phyloP scores from a whole-genome alignment of 2,888 invertebrate genomes.

The Pemphredon lugubris region DNA sequence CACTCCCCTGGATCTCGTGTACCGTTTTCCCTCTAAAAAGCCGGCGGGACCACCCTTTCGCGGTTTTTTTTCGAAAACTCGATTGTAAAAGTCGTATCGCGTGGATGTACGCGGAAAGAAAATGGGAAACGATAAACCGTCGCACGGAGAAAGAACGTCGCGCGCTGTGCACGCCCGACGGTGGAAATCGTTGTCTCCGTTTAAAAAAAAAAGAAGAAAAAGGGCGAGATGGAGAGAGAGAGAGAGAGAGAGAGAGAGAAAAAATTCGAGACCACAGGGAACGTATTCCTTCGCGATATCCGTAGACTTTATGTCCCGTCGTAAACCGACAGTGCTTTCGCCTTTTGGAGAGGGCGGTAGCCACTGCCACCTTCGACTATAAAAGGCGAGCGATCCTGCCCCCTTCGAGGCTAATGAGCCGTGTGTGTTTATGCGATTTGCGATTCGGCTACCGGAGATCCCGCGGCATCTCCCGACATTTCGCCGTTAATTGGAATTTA shows the following conservation, averaged over 20 bases:
- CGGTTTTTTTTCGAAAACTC: background rate
- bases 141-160: background rate
- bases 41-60: constrained; percentile 12
- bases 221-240: background rate
- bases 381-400: constrained; percentile 68
- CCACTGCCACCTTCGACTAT: constrained; percentile 70
- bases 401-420: constrained; percentile 72
- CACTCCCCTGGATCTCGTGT: background rate
- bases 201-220: background rate
- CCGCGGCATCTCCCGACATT: constrained; percentile 18
- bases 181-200: constrained; percentile 19
- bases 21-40: too few relatives aligned
- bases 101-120: background rate
- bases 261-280: constrained; percentile 16
- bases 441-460: constrained; percentile 65
- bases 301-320: constrained; percentile 62
- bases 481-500: constrained; percentile 69
- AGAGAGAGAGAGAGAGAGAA: background rate
- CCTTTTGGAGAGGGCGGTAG: constrained; percentile 51
- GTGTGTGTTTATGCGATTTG: constrained; percentile 73
- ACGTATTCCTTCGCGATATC: constrained; percentile 45
- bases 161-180: background rate
- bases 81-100: background rate
- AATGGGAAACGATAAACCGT: constrained; percentile 9
- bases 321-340: constrained; percentile 66